A percentile compares a stretch with the other conserved stretches of the same genome.
These are phyloP conservation scores for Thymelicus lineola DNA, from an alignment of 2,888 invertebrate genomes.

Conservation along the genomic window DNA sequence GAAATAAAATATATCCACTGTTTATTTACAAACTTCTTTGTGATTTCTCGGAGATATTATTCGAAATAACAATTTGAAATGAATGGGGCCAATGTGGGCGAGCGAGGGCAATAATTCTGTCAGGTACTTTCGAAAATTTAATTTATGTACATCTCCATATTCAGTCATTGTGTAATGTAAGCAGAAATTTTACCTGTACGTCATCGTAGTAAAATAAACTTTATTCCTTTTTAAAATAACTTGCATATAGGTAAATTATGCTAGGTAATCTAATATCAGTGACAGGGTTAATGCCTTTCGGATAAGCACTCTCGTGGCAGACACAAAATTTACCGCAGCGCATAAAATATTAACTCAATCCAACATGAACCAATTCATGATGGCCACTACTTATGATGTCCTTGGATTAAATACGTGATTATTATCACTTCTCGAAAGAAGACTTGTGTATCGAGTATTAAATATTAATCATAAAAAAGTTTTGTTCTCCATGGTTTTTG, in stretches of 20 bases:
- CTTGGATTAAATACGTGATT: background rate
- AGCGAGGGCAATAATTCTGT: background rate
- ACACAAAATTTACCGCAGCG: constrained; percentile 27
- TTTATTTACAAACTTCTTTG: constrained; percentile 16
- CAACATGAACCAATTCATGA: constrained; percentile 11
- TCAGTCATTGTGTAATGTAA: no score
- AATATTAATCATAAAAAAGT: no score
- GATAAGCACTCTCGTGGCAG: constrained; percentile 21
- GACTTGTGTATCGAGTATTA: background rate
- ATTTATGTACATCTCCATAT: background rate
- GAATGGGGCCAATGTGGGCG: no score
- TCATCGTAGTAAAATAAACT: no score
- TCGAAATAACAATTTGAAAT: no score
- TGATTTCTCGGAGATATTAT: background rate
- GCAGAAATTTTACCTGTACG: no score
- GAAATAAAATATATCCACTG: constrained; percentile 26
- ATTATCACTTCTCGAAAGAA: background rate
- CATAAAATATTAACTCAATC: constrained; percentile 25
- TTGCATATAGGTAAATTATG: background rate
- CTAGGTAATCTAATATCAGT: constrained; percentile 22
- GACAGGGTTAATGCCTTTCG: constrained; percentile 21
- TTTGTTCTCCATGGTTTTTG: no score
- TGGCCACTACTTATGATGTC: background rate
- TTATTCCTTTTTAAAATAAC: background rate
- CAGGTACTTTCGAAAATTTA: background rate